These are phyloP conservation scores for Nephrotoma flavescens DNA, from an alignment of 2,888 invertebrate species.

Conservation along the genomic window DNA sequence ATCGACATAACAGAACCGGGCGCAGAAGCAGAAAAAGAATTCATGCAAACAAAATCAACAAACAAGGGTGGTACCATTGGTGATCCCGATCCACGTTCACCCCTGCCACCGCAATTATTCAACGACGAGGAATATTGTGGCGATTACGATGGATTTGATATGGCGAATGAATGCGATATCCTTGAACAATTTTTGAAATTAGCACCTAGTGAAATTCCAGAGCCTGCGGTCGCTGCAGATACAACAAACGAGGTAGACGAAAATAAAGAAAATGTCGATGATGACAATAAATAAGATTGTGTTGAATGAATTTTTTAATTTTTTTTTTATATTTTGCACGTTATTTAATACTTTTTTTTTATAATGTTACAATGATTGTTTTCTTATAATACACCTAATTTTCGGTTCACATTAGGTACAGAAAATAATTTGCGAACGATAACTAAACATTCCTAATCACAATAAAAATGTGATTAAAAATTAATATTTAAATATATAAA, in stretches of 20 bases:
- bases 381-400: background rate
- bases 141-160: slow-evolving; percentile 85
- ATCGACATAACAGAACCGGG: slow-evolving; percentile 94
- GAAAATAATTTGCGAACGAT: background rate
- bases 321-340: background rate
- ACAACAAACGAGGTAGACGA: slow-evolving; percentile 29
- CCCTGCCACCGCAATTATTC: slow-evolving; percentile 88
- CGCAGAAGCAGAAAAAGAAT: slow-evolving; percentile 72
- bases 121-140: slow-evolving; percentile 78
- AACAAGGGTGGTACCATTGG: slow-evolving; percentile 57
- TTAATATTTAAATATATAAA: background rate
- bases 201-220: slow-evolving; percentile 38
- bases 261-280: slow-evolving; percentile 27
- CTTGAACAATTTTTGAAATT: slow-evolving; percentile 77
- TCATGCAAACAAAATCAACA: slow-evolving; percentile 80
- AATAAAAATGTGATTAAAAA: background rate
- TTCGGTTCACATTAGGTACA: background rate
- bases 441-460: background rate
- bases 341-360: slow-evolving; percentile 3
- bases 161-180: slow-evolving; percentile 81
- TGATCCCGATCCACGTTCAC: slow-evolving; percentile 58
- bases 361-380: background rate
- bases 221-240: slow-evolving; percentile 33
- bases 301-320: background rate
- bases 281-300: slow-evolving; percentile 17